A percentile compares a stretch with the other conserved stretches of the same genome.
Conservation (phyloP, 2,888 invertebrate genomes). For the Cylloceria caligata region DNA sequence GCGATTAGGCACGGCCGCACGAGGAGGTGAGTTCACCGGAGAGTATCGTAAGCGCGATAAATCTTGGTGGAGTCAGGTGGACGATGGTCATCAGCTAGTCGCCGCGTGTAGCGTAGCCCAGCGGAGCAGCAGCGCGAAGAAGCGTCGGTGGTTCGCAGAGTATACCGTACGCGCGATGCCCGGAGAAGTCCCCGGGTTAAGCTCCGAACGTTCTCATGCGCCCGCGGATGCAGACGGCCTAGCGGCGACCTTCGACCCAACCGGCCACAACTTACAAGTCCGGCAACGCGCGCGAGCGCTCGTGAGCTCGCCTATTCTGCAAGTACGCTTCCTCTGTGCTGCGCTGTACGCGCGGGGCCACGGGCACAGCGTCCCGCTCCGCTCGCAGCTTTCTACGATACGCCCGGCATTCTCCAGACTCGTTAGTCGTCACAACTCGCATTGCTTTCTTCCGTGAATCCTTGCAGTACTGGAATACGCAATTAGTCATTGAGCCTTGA, state of each 20-base stretch:
- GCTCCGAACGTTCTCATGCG: slow-evolving; percentile 77
- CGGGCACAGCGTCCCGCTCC: slow-evolving; percentile 74
- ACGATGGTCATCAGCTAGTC: slow-evolving; percentile 83
- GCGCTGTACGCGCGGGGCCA: slow-evolving; percentile 61
- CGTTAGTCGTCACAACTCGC: background rate
- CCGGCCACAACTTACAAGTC: slow-evolving; percentile 80
- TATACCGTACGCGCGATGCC: background rate
- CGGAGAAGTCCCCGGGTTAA: slow-evolving; percentile 61
- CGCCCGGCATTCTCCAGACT: slow-evolving; percentile 11
- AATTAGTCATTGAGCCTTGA: slow-evolving; percentile 1
- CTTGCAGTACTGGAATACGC: slow-evolving; percentile 17
- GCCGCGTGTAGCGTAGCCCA: slow-evolving; percentile 74
- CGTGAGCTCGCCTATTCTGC: slow-evolving; percentile 34
- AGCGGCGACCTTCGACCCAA: slow-evolving; percentile 82
- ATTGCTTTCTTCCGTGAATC: slow-evolving; percentile 10
- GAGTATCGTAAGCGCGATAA: slow-evolving; percentile 79
- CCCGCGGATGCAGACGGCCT: slow-evolving; percentile 77
- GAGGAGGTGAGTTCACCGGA: slow-evolving; percentile 64
- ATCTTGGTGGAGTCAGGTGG: slow-evolving; percentile 82
- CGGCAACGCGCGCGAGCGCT: slow-evolving; percentile 54
- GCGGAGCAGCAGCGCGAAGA: slow-evolving; percentile 31
- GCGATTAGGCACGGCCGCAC: slow-evolving; percentile 69
- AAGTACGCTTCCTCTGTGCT: background rate
- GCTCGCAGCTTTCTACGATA: slow-evolving; percentile 75
- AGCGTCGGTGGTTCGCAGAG: slow-evolving; percentile 21